These are phyloP conservation scores for Nomada fucata DNA, from an alignment of 2,888 invertebrate species.

Conservation along the genomic window DNA sequence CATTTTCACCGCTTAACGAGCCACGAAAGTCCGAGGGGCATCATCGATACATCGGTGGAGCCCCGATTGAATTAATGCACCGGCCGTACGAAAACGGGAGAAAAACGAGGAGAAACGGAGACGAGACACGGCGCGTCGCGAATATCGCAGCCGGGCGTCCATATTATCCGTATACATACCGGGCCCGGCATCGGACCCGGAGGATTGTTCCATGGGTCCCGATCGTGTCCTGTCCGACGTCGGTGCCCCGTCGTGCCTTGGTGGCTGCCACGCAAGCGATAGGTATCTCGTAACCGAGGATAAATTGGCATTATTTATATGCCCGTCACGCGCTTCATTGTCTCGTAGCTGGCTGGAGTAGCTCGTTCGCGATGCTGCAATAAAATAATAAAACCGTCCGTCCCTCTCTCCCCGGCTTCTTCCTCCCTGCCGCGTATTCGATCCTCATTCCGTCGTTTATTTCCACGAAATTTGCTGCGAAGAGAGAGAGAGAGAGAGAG, in stretches of 20 bases:
- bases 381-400: conserved; percentile 76
- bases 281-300: conserved; percentile 79
- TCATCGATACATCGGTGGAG: conserved; percentile 28
- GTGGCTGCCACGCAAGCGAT: conserved; percentile 71
- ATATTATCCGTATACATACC: conserved; percentile 48
- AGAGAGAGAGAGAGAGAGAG: background rate
- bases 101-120: conserved; percentile 29
- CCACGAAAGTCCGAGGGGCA: conserved; percentile 24
- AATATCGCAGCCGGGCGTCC: conserved; percentile 39
- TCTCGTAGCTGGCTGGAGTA: conserved; percentile 72
- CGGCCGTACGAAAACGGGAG: conserved; percentile 8
- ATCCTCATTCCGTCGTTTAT: background rate
- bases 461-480: background rate
- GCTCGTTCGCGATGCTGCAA: conserved; percentile 68
- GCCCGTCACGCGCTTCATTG: conserved; percentile 80
- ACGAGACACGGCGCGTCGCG: background rate
- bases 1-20: conserved; percentile 44
- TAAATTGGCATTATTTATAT: conserved; percentile 80
- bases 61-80: conserved; percentile 49
- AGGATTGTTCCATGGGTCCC: conserved; percentile 58
- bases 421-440: background rate
- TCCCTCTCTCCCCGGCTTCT: conserved; percentile 19
- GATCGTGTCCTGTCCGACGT: conserved; percentile 62
- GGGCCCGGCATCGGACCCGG: conserved; percentile 49
- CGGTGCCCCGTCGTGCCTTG: conserved; percentile 65